Evolutionary conservation across 2,113 vertebrate genomes (phyloP), one percentile per base, ranked within the genome.

Genomic region (Loxodonta africana): DNA sequence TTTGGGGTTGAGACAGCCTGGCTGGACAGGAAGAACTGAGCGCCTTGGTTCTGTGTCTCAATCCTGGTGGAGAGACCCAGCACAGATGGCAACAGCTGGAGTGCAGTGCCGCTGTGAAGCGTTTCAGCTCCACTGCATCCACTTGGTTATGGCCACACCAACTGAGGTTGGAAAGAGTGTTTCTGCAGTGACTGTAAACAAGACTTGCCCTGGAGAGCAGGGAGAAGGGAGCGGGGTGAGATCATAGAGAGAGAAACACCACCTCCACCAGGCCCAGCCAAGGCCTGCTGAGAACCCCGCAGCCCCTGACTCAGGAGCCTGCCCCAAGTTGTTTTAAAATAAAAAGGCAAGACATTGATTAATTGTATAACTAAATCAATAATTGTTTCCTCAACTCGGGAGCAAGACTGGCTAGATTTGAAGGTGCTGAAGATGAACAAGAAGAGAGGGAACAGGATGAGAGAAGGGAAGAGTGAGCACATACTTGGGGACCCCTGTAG

Each of bases 401-500:
- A 62, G 14, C 18, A 30, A 77, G 57, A 21, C n/a, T 3, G 60
- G 65, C 65, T 8, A 8, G 25, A 30, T 15, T 5, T 14, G 28
- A 69, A 33, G 33, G 80, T 4, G 84, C 57, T 28, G 12, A 20
- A 26, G 37, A 8, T 1, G 41, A 53, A 18, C 37, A 11, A 17
- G 21, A 15, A 67, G 51, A 67, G 12, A 48, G 9, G 5, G 10
- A 17, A 8, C 6, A 26, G 69, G 74, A 4, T 18, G 23, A 20
- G 30, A 28, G n/a, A 63, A 25, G 41, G 60, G 26, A 20, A 18
- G 41, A 6, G 17, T 5, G 46, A 62, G 20, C 23, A 1, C 8
- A 4, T 6, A 0, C 0, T 2, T 0, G 9, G 69, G 30, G 25
- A 5, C 41, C 65, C 63, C 26, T 65, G 65, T 6, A 2, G 63